Base-by-base conservation (phyloP, 1,140 invertebrate genomes). In the Drosophila mayri region DNA sequence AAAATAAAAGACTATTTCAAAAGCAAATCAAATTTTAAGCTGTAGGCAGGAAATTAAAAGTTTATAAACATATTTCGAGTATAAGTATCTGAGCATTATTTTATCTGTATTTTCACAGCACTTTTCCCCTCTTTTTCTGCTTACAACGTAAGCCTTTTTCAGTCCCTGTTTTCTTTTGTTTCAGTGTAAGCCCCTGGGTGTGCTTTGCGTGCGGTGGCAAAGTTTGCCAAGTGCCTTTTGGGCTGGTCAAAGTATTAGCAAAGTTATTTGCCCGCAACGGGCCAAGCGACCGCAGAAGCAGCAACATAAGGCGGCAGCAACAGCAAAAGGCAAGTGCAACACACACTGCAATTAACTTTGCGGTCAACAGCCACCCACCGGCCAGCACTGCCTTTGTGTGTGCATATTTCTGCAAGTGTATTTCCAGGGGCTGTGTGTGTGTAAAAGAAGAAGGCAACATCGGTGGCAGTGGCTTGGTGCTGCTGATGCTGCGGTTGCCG, bases 301-400 rank as follows among this genome's bases (percentile, higher is more conserved):
- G 43, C 71, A 63, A 41, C 73, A 66, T 47, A 44, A 73, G 67
- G 63, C 63, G 37, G 55, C 16, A 41, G 14, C 58, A 50, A 35
- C 47, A 59, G 52, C 47, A 62, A 57, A 57, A 63, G 54, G 66
- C 54, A 57, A 52, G 50, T 71, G 65, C 57, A 52, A 78, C 44
- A 70, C 44, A 78, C 58, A 71, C 46, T 85, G 83, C 83, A 86
- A 86, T 86, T 86, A 87, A 86, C 83, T 87, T 86, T 87, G 83
- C 71, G 83, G 83, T 87, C 77, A 84, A 57, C 50, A 58, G 35
- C 81, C 82, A 75, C 79, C 83, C 82, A 86, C 78, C 47, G 66
- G 43, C 73, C 41, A 66, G 46, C 30, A 38, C 20, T 59, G 66
- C 74, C 79, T 81, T 81, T 86, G 61, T 71, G 47, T 58, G 57